Evolutionary conservation across 2,888 invertebrate genomes (phyloP).

Genomic region (Charanyca ferruginea): DNA sequence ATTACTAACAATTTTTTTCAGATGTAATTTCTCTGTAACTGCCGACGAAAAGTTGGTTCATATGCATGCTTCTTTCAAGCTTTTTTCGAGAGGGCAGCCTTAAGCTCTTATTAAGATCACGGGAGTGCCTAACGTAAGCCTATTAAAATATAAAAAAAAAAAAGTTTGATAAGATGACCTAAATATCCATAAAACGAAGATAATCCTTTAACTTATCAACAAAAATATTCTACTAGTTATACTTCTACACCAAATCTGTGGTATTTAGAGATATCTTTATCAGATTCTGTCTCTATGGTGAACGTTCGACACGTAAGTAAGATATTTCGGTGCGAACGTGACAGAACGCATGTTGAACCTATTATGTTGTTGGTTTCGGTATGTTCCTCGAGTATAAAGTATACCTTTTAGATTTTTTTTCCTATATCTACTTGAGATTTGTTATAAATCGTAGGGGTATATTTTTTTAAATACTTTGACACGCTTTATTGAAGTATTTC

Average conservation of each 20-base stretch:
- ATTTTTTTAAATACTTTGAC: not conserved
- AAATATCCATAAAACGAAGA: not conserved
- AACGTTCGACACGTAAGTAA: constrained; percentile 10
- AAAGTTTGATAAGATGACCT: no score
- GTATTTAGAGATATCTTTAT: constrained; percentile 46
- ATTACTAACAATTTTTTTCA: no score
- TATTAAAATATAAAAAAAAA: no score
- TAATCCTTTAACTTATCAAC: constrained; percentile 11
- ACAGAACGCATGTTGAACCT: constrained; percentile 36
- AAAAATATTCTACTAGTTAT: not conserved
- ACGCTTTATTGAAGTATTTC: constrained; percentile 5
- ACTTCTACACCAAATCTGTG: not conserved
- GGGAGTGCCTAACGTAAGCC: no score
- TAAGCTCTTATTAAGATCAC: no score
- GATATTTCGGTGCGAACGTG: constrained; percentile 48
- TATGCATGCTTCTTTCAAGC: no score
- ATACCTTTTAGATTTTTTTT: not conserved
- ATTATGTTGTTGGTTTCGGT: constrained; percentile 23
- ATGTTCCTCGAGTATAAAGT: constrained; percentile 21
- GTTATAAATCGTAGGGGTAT: not conserved
- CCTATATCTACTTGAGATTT: not conserved
- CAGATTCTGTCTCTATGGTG: constrained; percentile 23
- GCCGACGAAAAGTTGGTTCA: no score
- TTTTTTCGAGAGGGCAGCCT: no score
- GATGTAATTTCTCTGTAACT: no score